Evolutionary conservation across 2,888 invertebrate species (phyloP), one percentile per base, ranked within the genome.

Genomic region (Noctua janthina): DNA sequence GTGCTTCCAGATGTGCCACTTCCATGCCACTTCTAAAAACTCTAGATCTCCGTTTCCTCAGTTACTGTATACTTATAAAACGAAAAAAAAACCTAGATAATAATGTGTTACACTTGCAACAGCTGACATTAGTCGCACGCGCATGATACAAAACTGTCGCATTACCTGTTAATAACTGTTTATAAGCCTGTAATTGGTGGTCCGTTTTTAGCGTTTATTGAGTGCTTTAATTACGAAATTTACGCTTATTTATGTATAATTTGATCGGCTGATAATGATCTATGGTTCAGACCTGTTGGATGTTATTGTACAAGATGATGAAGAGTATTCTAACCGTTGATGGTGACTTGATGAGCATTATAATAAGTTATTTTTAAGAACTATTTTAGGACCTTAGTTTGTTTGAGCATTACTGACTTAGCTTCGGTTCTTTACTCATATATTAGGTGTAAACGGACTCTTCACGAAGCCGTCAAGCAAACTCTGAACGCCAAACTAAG

Each of bases 121-220:
- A 83, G 83, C 77, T 85, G 85, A 75, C 73, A 76, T 78, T 66
- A 78, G 77, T 78, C 83, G 85, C 83, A 77, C 64, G 83, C 43
- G 72, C 64, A 49, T 83, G 62, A 68, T 74, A 86, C 83, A 62
- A 85, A 70, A 76, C 76, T 74, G 79, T 80, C 83, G 76, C 74
- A 66, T 76, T 66, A 68, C 51, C 68, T 78, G 54, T 54, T 72
- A 78, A 67, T 81, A 84, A 73, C 66, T 64, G 64, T 49, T 82
- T 71, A 71, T 74, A 51, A 70, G 51, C 11, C 39, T 29, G 29
- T 83, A 80, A 85, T 86, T 85, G 49, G 69, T 43, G n/a, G n/a
- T 59, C 39, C 29, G 8, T 73, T 66, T 74, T 84, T 35, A 15
- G 39, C 62, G 2, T 56, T 83, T 62, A 69, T 49, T 62, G 29